Percentiles rank a stretch among this genome's conserved stretches.
Evolutionary conservation across 2,113 vertebrate genomes (phyloP).

Genomic region (Camelus bactrianus): DNA sequence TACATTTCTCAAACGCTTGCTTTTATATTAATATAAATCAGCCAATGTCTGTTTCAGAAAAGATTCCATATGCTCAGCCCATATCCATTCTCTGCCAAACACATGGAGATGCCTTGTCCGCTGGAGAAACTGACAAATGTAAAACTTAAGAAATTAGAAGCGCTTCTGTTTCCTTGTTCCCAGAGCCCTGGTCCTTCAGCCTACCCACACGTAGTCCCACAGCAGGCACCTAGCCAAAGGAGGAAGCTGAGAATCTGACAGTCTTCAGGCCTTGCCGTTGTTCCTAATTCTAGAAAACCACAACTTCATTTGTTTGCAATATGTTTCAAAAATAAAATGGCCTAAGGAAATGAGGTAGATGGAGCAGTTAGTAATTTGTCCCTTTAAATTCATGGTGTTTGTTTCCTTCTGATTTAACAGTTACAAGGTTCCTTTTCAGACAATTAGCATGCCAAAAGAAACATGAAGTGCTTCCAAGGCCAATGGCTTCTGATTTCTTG

Average conservation of each 20-base stretch:
- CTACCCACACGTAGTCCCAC: background rate
- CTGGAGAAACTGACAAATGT: conserved; percentile 8
- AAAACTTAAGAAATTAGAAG: background rate
- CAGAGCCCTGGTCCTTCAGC: background rate
- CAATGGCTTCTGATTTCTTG: conserved; percentile 62
- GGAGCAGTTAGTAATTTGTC: conserved; percentile 42
- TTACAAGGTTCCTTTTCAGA: conserved; percentile 22
- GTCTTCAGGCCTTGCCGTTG: conserved; percentile 8
- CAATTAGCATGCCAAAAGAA: background rate
- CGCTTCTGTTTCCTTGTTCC: background rate
- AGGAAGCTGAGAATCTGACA: conserved; percentile 10
- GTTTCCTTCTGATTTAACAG: conserved; percentile 52
- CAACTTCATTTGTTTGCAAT: conserved; percentile 55
- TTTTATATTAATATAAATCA: conserved; percentile 19
- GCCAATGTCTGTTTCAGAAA: background rate
- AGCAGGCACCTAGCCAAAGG: background rate
- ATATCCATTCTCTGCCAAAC: conserved; percentile 50
- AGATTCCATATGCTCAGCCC: conserved; percentile 7
- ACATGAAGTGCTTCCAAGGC: rapidly evolving
- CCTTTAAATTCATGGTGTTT: conserved; percentile 50
- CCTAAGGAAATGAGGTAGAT: conserved; percentile 56
- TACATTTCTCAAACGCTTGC: conserved; percentile 39
- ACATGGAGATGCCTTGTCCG: background rate
- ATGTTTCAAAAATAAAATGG: conserved; percentile 58
- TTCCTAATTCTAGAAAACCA: conserved; percentile 54